Conservation (phyloP, 2,797 vertebrate species). For the Coregonus ussuriensis region DNA sequence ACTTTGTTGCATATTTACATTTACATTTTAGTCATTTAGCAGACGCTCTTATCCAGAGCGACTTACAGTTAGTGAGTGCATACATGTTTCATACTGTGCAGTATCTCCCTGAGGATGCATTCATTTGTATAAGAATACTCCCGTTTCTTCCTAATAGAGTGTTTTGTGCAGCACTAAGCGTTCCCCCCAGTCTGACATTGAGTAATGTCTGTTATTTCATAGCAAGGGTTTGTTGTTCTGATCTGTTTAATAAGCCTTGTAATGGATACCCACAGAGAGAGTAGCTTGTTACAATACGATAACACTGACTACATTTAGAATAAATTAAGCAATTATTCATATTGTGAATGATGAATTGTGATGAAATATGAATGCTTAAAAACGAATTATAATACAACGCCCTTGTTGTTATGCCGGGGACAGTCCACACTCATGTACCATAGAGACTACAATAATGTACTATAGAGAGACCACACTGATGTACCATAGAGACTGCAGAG, state of each 20-base stretch:
- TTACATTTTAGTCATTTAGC: too few relatives aligned
- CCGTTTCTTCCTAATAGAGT: background rate
- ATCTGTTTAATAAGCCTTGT: constrained; percentile 13
- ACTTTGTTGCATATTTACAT: background rate
- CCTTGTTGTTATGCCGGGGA: background rate
- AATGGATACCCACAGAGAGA: background rate
- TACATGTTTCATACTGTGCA: background rate
- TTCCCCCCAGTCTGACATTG: background rate
- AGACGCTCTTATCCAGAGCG: too few relatives aligned
- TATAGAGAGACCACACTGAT: too few relatives aligned
- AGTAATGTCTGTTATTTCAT: constrained; percentile 23
- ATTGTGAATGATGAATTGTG: background rate
- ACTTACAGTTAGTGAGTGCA: too few relatives aligned
- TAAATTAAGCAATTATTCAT: background rate
- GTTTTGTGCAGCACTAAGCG: background rate
- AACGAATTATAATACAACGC: background rate
- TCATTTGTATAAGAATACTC: background rate
- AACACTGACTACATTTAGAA: background rate
- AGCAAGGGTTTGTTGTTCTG: constrained; percentile 11
- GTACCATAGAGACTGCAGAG: background rate
- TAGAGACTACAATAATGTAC: too few relatives aligned
- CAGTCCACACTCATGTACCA: too few relatives aligned
- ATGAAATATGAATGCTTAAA: background rate
- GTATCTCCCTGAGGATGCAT: background rate
- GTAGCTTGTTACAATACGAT: constrained; percentile 1